Evolutionary conservation across 1,140 invertebrate species (phyloP).

Genomic region (Philaenus spumarius): DNA sequence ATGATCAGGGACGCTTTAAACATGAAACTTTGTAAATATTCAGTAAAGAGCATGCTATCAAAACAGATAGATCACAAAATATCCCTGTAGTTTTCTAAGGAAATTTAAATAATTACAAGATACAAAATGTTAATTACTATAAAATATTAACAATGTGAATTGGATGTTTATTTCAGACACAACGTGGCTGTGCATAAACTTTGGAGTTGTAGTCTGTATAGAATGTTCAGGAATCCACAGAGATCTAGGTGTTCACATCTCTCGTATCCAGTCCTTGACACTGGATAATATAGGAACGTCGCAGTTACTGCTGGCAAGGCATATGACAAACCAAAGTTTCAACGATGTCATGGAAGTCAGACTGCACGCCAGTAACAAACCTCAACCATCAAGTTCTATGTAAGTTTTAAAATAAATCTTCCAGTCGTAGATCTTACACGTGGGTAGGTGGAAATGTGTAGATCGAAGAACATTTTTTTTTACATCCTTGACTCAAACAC

Average conservation of each 20-base stretch:
- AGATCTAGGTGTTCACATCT: slow-evolving; percentile 93
- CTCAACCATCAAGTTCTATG: slow-evolving; percentile 83
- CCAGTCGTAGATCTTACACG: neutral
- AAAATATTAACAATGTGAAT: no score
- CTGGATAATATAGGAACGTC: slow-evolving; percentile 83
- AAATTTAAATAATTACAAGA: no score
- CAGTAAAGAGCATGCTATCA: no score
- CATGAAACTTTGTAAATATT: no score
- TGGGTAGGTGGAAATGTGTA: neutral
- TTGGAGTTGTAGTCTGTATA: slow-evolving; percentile 93
- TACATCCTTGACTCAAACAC: no score
- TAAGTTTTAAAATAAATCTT: slow-evolving; percentile 45
- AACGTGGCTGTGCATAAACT: slow-evolving; percentile 94
- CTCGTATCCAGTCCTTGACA: slow-evolving; percentile 89
- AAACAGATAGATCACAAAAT: no score
- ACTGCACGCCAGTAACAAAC: slow-evolving; percentile 67
- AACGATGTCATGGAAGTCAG: slow-evolving; percentile 97
- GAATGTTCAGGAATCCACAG: slow-evolving; percentile 96
- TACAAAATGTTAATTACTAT: no score
- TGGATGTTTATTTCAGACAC: slow-evolving; percentile 59
- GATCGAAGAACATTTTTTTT: neutral
- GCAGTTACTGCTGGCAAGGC: slow-evolving; percentile 82
- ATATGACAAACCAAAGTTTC: slow-evolving; percentile 89
- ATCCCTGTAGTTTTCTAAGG: no score
- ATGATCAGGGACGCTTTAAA: no score